These are phyloP conservation scores for Psettodes erumei DNA, from an alignment of 2,113 vertebrate genomes.

Conservation along the genomic window DNA sequence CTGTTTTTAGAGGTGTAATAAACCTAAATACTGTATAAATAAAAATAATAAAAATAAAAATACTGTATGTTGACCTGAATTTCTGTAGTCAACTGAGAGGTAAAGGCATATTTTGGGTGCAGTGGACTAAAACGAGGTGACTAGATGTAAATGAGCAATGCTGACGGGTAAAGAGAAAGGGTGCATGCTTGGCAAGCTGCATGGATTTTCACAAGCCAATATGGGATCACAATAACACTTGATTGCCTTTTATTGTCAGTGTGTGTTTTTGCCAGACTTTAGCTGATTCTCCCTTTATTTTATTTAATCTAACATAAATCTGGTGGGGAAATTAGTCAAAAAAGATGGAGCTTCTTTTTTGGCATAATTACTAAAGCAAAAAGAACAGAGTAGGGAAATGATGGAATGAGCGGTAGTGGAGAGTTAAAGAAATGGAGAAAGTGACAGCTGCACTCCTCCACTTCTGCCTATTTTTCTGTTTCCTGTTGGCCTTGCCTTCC, in stretches of 20 bases:
- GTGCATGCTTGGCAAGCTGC: constrained; percentile 58
- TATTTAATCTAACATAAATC: constrained; percentile 3
- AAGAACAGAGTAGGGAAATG: background rate
- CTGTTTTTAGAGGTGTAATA: no score
- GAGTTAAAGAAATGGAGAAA: background rate
- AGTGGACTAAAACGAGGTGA: constrained; percentile 5
- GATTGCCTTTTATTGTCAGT: constrained; percentile 67
- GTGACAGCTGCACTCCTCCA: constrained; percentile 2
- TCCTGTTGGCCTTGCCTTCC: constrained; percentile 34
- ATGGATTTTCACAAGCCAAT: constrained; percentile 74
- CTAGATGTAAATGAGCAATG: constrained; percentile 45
- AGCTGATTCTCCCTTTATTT: background rate
- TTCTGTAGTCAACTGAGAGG: constrained; percentile 1
- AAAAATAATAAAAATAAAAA: no score
- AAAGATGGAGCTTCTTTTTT: background rate
- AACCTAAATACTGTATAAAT: no score
- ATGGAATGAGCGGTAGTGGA: background rate
- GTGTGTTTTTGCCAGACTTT: constrained; percentile 49
- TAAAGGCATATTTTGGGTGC: constrained; percentile 19
- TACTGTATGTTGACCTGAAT: background rate
- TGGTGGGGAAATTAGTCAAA: background rate
- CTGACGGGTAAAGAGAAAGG: background rate
- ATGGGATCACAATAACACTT: constrained; percentile 67
- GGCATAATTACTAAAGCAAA: background rate
- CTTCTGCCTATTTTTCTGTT: background rate